phyloP scores from a whole-genome alignment of 2,888 invertebrate species.

The Apotomis betuletana region DNA sequence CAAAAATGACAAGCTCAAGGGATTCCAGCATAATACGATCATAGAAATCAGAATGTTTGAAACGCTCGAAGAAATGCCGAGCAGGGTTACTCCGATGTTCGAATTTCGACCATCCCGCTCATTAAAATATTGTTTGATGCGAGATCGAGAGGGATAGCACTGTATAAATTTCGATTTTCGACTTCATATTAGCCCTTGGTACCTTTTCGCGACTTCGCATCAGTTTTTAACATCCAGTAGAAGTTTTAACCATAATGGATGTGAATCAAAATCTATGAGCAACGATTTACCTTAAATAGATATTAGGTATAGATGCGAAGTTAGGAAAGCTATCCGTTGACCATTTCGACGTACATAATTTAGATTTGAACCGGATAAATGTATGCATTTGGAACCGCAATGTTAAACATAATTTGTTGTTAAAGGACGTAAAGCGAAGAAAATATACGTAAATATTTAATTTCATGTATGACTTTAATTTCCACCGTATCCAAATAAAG shows the following conservation, averaged over 20 bases:
- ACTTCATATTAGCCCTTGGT: no score
- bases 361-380: slow-evolving; percentile 21
- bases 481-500: slow-evolving; percentile 18
- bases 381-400: slow-evolving; percentile 23
- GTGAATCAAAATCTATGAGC: no score
- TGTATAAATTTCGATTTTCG: no score
- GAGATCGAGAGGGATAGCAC: no score
- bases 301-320: background rate
- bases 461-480: slow-evolving; percentile 65
- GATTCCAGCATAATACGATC: no score
- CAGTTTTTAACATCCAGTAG: background rate
- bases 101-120: no score
- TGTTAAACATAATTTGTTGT: slow-evolving; percentile 69
- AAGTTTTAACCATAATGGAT: background rate
- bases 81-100: no score
- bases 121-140: no score
- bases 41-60: no score
- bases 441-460: slow-evolving; percentile 83
- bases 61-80: no score
- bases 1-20: no score
- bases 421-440: slow-evolving; percentile 75
- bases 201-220: slow-evolving; percentile 4
- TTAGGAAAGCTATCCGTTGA: background rate
- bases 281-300: background rate
- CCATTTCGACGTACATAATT: slow-evolving; percentile 2